Evolutionary conservation across 2,888 invertebrate genomes (phyloP), one percentile per base, ranked within the genome.

Genomic region (Periphyllus acericola): DNA sequence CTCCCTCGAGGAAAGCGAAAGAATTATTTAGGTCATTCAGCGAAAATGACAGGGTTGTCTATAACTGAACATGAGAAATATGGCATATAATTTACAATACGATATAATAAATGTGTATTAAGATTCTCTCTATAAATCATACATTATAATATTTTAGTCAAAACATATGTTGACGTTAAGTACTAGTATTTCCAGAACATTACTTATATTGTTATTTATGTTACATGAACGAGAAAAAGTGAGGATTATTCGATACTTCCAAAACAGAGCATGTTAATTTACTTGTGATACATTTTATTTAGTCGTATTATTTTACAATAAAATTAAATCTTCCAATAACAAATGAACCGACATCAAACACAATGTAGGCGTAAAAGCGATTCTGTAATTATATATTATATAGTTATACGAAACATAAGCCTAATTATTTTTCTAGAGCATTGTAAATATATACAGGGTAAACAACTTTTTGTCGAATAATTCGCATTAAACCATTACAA

Each of bases 381-480:
- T 17, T 52, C 52, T 17, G 52, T 52, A 17, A 52, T 17, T 11
- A 11, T 17, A 11, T 17, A 17, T 6, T 60, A 11, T 46, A 46
- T 46, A 46, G 46, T 46, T 46, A 3, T 60, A 29, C 71, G 3
- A 71, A 6, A 25, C 40, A 14, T 11, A 74, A n/a, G 5, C 5
- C 11, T 9, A 74, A 25, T 17, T 68, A 11, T 66, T 66, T 81
- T 40, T 60, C 68, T 9, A 4, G 5, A 40, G 32, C 36, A 17
- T n/a, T 34, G 3, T 29, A 81, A 25, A 32, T 40, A 68, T 71
- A 71, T n/a, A n/a, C n/a, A 46, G 21, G 25, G 46, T 11, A 6
- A 46, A 71, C 46, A 32, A 46, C 17, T 81, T 68, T 68, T 81
- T 32, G 68, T 32, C 11, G 81, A 68, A 46, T 81, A 46, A 46